These are phyloP conservation scores for Pipa parva DNA, from an alignment of 2,113 vertebrate genomes.

Conservation along the genomic window DNA sequence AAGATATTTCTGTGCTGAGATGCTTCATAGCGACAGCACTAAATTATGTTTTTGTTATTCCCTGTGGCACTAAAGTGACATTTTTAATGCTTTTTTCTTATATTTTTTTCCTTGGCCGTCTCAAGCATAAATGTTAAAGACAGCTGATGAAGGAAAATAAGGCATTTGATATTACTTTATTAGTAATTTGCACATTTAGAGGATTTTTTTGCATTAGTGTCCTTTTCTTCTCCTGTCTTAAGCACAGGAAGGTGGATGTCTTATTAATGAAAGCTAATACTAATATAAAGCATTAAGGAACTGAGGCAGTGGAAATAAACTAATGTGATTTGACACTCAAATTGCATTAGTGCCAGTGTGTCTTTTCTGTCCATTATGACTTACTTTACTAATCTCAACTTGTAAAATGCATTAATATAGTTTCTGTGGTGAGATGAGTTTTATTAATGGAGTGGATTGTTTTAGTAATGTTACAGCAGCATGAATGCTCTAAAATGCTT, in stretches of 20 bases:
- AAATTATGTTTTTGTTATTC: too few species aligned
- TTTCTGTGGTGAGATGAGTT: neutral
- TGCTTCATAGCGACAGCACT: too few species aligned
- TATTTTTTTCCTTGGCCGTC: too few species aligned
- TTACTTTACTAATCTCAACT: slow-evolving; percentile 49
- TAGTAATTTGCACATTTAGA: slow-evolving; percentile 11
- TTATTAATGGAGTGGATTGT: neutral
- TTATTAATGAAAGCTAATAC: slow-evolving; percentile 33
- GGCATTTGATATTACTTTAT: slow-evolving; percentile 11
- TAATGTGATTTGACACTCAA: slow-evolving; percentile 41
- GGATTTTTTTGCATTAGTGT: slow-evolving; percentile 35
- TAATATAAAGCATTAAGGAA: slow-evolving; percentile 37
- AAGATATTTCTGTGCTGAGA: too few species aligned
- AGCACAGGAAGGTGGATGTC: slow-evolving; percentile 31
- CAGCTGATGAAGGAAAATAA: neutral
- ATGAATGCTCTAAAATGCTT: neutral
- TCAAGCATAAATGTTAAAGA: too few species aligned
- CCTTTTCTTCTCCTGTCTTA: slow-evolving; percentile 39
- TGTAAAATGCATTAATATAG: neutral
- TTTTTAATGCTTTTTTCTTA: too few species aligned
- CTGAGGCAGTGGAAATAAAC: slow-evolving; percentile 40
- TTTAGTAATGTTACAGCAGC: neutral
- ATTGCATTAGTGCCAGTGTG: slow-evolving; percentile 46
- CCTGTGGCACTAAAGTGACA: too few species aligned
- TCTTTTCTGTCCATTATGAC: slow-evolving; percentile 44